Evolutionary conservation across 2,888 invertebrate genomes (phyloP), one percentile per base, ranked within the genome.

Genomic region (Epinotia bilunana): DNA sequence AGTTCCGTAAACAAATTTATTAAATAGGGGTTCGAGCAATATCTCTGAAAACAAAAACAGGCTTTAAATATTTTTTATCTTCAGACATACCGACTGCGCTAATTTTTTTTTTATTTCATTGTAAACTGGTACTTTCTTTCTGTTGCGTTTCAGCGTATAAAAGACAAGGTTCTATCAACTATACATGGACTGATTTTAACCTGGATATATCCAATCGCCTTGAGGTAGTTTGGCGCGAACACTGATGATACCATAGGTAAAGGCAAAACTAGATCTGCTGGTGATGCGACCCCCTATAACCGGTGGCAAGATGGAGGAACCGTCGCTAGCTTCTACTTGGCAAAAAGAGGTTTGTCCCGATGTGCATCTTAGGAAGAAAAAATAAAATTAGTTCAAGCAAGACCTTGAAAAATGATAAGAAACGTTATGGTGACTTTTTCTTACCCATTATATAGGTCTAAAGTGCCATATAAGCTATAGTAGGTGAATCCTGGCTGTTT

Each of bases 181-280:
- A 53, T 53, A n/a, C 2, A n/a, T 7, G 4, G 7, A 13, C 7
- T n/a, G 6, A n/a, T n/a, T 53, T 23, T 18, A 18, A 69, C 69
- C 69, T 60, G 96, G 96, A 81, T 95, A 95, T 55, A 96, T 86
- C 96, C 96, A 96, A 83, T 96, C 95, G 0, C 96, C 96, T 77
- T 90, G 90, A 0, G 96, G 96, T n/a, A 96, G 82, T 85, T 95
- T 95, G 0, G 96, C 96, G 28, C 94, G 91, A 58, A 96, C 89
- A 84, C 95, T 95, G 57, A 96, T 86, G 74, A 87, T 94, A 6
- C 96, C 96, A 82, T 95, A 96, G 68, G 91, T 88, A 80, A 96
- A 96, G 46, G 90, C 90, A 82, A 96, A 96, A 0, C 87, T 88
- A 28, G 69, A 69, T 80, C 91, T 95, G 0, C 95, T 95, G 57